These are phyloP conservation scores for Caenorhabditis japonica DNA, from an alignment of 2,888 invertebrate genomes.

Conservation along the genomic window DNA sequence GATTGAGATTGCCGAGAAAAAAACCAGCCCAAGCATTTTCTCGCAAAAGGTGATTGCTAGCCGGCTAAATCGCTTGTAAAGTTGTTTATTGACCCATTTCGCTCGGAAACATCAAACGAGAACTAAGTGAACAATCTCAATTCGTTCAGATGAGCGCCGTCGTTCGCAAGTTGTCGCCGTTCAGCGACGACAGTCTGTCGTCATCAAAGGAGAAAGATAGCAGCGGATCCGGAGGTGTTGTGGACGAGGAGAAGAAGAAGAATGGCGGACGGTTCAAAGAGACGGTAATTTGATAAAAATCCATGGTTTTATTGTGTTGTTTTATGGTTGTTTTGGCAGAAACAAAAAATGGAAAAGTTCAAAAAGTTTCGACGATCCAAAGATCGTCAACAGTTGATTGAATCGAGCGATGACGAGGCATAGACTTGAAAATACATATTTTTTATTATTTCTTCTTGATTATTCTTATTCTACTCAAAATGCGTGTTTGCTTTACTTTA, in stretches of 20 bases:
- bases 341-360: slow-evolving; percentile 45
- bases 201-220: slow-evolving; percentile 36
- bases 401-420: slow-evolving; percentile 51
- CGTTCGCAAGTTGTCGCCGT: slow-evolving; percentile 57
- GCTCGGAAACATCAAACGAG: no score
- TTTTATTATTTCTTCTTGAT: no score
- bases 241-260: slow-evolving; percentile 39
- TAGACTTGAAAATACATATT: slow-evolving; percentile 2
- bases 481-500: slow-evolving; percentile 45
- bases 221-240: slow-evolving; percentile 3
- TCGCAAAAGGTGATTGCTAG: slow-evolving; percentile 46
- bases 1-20: slow-evolving; percentile 43
- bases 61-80: slow-evolving; percentile 29
- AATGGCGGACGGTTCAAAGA: slow-evolving; percentile 38
- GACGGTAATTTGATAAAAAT: slow-evolving; percentile 17
- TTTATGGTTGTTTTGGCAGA: slow-evolving; percentile 12
- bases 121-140: slow-evolving; percentile 22
- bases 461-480: no score
- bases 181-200: slow-evolving; percentile 48
- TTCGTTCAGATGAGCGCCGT: slow-evolving; percentile 52
- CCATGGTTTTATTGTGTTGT: no score
- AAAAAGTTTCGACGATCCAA: slow-evolving; percentile 47
- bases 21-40: slow-evolving; percentile 43
- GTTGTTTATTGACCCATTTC: slow-evolving; percentile 42
- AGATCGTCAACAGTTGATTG: slow-evolving; percentile 53